Evolutionary conservation across 2,113 vertebrate species (phyloP), one percentile per base, ranked within the genome.

Genomic region (Neogobius melanostomus): DNA sequence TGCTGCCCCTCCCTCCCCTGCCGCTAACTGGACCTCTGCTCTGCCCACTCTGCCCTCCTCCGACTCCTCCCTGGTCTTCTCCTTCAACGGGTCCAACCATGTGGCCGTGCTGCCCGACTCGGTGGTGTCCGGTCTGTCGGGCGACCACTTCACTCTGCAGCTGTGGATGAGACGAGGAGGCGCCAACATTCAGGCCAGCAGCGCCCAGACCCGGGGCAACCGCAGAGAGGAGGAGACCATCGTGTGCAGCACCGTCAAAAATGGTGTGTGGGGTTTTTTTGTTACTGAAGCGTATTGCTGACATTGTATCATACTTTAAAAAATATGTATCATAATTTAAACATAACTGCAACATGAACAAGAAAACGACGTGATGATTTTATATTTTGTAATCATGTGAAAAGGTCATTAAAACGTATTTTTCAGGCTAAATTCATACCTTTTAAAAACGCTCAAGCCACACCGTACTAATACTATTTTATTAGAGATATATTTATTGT

Each of bases 61-160:
- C 64, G 97, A 98, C 87, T 98, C 96, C 77, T 98, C 97, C 71
- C 94, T 97, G 42, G 97, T 99, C 77, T 99, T 98, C 84, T 98
- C 96, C 91, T 99, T 99, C 85, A 98, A 99, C 0, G 97, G 96
- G 68, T 97, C 93, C 52, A 88, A 93, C 77, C 97, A 98, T n/a
- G 94, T 96, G 0, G 96, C 96, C 62, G 93, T 90, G 75, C 95
- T 99, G 78, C 97, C 97, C 0, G 93, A 92, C 0, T 86, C 93
- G 0, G 91, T 95, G 6, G 90, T 89, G 47, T 69, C 90, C 0
- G 81, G 84, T 0, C 71, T 93, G 21, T 91, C 92, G 0, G 93
- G 92, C 0, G 92, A 99, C 90, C 97, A 98, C 82, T 98, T 99
- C 71, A 99, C 98, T 72, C 91, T 99, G 71, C 96, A 98, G 6